These are phyloP conservation scores for Ursus arctos DNA, from an alignment of 2,113 vertebrate genomes.

Conservation along the genomic window DNA sequence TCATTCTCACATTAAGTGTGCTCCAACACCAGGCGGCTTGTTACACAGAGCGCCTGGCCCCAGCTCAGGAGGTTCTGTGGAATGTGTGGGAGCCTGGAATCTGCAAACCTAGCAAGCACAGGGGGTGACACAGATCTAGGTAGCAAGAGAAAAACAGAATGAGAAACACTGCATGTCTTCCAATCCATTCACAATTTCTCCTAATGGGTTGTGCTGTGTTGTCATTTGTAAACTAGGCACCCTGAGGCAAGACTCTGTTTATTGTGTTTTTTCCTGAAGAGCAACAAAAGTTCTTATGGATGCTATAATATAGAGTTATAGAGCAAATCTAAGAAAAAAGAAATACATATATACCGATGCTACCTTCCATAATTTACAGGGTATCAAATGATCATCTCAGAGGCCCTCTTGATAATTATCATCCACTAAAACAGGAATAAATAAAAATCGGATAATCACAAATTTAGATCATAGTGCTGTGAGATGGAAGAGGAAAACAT, in stretches of 20 bases:
- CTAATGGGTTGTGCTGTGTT: not conserved
- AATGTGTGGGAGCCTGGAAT: not conserved
- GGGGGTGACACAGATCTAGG: fast-evolving
- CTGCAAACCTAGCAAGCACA: not conserved
- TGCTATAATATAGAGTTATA: not conserved
- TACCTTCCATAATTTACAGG: slow-evolving; percentile 17
- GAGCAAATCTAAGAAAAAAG: not conserved
- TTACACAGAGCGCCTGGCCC: fast-evolving
- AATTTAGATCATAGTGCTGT: not conserved
- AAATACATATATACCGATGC: not conserved
- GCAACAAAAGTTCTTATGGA: not conserved
- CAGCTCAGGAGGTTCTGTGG: fast-evolving
- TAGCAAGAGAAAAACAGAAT: not conserved
- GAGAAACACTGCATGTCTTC: not conserved
- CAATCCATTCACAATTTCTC: not conserved
- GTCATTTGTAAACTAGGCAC: slow-evolving; percentile 43
- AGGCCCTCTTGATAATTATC: not conserved
- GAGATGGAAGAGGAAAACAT: not conserved
- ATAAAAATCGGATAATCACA: not conserved
- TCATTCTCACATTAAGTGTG: not conserved
- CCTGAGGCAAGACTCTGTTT: slow-evolving; percentile 35
- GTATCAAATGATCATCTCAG: not conserved
- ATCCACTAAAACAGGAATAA: not conserved
- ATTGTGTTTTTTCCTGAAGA: not conserved
- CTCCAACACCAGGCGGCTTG: too few relatives aligned